Base-by-base conservation (phyloP, 2,797 vertebrate species). In the Cheracebus regulus region DNA sequence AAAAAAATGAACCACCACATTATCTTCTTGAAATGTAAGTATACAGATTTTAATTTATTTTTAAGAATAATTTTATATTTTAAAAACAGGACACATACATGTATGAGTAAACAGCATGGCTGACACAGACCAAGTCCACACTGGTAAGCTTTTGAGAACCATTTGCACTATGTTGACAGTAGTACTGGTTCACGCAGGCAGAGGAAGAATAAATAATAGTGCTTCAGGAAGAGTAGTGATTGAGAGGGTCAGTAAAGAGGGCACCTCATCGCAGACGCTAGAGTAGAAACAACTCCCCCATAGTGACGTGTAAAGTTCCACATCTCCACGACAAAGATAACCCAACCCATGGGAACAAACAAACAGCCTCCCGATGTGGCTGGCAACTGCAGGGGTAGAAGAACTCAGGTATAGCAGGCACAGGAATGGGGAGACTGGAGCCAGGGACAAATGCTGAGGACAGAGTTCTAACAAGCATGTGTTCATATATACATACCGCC, bases 1-100 rank as follows among this genome's bases (percentile, higher is more conserved):
- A 46, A 52, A 67, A 22, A 41, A 48, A 8, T 11, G 70, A 85
- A 67, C 44, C 17, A 83, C 70, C 39, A 70, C 6, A 52, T 5
- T 61, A 46, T 57, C 13, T 48, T 81, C 88, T 55, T 87, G 10
- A 86, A 93, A 92, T 52, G 17, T 52, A 85, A 96, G 57, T 96
- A 92, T 78, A 91, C 75, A 93, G 36, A 95, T 78, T 96, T 96
- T 97, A 96, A 87, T 97, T 98, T 97, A 97, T 94, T 95, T 73
- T 97, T 48, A 94, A 92, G n/a, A 78, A 96, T 58, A 90, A 90
- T 90, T 64, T 82, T 93, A 33, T 88, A 85, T 87, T 88, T 97
- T 93, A 88, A 96, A 96, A 97, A 80, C 78, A 86, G 64, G 70
- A 85, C 73, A 33, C 13, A 52, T 78, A 64, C 80, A 92, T 7